A percentile compares a stretch with the other conserved stretches of the same genome.
phyloP scores from a whole-genome alignment of 2,888 invertebrate species.

The Standfussiana lucernea region DNA sequence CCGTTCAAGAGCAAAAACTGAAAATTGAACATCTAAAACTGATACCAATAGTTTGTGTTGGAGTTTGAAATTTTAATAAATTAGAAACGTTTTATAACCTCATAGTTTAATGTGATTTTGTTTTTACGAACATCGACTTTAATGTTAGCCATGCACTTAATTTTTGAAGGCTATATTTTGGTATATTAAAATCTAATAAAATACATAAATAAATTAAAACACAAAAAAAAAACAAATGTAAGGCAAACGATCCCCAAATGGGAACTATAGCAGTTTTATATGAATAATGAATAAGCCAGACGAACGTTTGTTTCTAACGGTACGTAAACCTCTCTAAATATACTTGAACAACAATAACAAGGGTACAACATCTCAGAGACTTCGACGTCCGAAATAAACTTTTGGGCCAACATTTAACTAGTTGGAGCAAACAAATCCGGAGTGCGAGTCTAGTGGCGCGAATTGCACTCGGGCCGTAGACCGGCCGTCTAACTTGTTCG shows the following conservation, averaged over 20 bases:
- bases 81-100: background rate
- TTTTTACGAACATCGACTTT: background rate
- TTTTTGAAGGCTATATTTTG: background rate
- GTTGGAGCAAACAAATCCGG: conserved; percentile 86
- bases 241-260: conserved; percentile 33
- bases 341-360: conserved; percentile 84
- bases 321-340: conserved; percentile 70
- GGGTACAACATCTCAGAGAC: conserved; percentile 81
- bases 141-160: background rate
- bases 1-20: background rate
- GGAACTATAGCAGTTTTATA: conserved; percentile 44
- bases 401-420: conserved; percentile 89
- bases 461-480: conserved; percentile 77
- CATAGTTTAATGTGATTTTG: background rate
- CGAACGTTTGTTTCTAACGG: conserved; percentile 64
- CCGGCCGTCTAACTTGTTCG: conserved; percentile 75
- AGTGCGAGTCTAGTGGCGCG: conserved; percentile 82
- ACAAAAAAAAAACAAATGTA: conserved; percentile 1
- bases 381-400: conserved; percentile 85
- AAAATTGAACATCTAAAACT: conserved; percentile 4
- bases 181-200: background rate
- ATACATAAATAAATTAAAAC: background rate
- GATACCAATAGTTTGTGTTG: background rate
- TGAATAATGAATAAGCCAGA: conserved; percentile 67
- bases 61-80: background rate